Percentiles rank a stretch among this genome's conserved stretches.
phyloP scores from a whole-genome alignment of 2,888 invertebrate genomes.

The Gnatocerus cornutus region DNA sequence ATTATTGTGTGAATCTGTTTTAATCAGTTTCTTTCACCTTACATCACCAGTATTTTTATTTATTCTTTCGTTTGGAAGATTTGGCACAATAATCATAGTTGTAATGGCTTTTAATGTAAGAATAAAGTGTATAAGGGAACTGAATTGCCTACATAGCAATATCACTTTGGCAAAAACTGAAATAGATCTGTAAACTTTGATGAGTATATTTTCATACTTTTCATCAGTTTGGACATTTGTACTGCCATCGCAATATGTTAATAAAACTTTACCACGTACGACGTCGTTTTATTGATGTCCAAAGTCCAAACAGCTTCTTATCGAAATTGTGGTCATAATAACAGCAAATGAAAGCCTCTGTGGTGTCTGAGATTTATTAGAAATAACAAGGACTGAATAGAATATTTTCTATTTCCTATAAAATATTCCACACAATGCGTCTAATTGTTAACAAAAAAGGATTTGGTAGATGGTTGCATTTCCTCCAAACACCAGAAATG shows the following conservation, averaged over 20 bases:
- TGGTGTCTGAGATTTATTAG: constrained; percentile 37
- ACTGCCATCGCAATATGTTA: constrained; percentile 58
- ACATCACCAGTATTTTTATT: constrained; percentile 42
- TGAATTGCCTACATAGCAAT: constrained; percentile 32
- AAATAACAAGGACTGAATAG: constrained; percentile 50
- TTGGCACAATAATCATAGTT: constrained; percentile 40
- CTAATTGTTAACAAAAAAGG: constrained; percentile 57
- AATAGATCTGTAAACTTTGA: constrained; percentile 30
- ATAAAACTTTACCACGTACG: constrained; percentile 52
- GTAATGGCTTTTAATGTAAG: constrained; percentile 35
- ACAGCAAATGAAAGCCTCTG: too few species aligned
- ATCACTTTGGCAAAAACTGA: constrained; percentile 17
- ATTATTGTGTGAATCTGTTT: constrained; percentile 36
- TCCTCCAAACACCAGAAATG: constrained; percentile 48
- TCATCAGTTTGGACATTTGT: constrained; percentile 50
- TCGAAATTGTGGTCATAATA: too few species aligned
- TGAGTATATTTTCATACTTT: constrained; percentile 43
- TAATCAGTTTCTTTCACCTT: constrained; percentile 1
- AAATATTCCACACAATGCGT: constrained; percentile 69
- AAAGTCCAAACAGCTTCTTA: too few species aligned
- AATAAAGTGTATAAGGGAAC: constrained; percentile 12
- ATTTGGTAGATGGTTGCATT: constrained; percentile 52
- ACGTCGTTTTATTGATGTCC: too few species aligned
- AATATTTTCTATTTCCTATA: constrained; percentile 68
- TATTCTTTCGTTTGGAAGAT: constrained; percentile 11